Base-by-base conservation (phyloP, 2,113 vertebrate species). In the Esox niger region DNA sequence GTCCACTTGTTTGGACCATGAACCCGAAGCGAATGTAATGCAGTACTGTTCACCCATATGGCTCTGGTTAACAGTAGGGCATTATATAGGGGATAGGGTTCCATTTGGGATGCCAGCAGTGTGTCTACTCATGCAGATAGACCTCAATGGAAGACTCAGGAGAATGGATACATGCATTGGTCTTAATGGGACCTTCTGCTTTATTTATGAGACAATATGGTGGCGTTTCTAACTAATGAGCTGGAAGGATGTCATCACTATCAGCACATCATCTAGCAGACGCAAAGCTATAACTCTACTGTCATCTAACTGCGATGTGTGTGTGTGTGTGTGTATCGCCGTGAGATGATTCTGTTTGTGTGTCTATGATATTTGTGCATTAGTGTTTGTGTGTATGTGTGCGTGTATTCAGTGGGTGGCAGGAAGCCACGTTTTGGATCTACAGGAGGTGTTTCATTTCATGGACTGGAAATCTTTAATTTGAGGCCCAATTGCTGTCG, bases 391-490 rank as follows among this genome's bases (percentile, higher is more conserved):
- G 60, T 25, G 17, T 25, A 32, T 23, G 32, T 64, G 68, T 71
- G 59, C 26, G 29, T 60, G 56, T 59, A 54, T 62, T 66, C 69
- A 43, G 11, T 6, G n/a, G 6, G 47, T 15, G n/a, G 64, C 79
- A 55, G 64, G 60, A 59, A 72, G 71, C 58, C 63, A 76, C 71
- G 79, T 80, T 75, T 82, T 79, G 63, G 74, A 68, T 62, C 74
- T 62, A 70, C 69, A 70, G 66, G 79, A 57, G 76, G 69, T 84
- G 81, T 83, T 88, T 88, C 79, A 89, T 85, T 90, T 84, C 83
- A 77, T 79, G 75, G 80, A 86, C 69, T 62, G 81, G 62, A 86
- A 86, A 84, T 85, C 81, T 87, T 87, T 87, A 49, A 88, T 87
- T 86, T 78, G 68, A 85, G 69, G 59, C 79, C 65, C 26, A 27